Evolutionary conservation across 1,140 invertebrate genomes (phyloP).

Genomic region (Augochlora pura): DNA sequence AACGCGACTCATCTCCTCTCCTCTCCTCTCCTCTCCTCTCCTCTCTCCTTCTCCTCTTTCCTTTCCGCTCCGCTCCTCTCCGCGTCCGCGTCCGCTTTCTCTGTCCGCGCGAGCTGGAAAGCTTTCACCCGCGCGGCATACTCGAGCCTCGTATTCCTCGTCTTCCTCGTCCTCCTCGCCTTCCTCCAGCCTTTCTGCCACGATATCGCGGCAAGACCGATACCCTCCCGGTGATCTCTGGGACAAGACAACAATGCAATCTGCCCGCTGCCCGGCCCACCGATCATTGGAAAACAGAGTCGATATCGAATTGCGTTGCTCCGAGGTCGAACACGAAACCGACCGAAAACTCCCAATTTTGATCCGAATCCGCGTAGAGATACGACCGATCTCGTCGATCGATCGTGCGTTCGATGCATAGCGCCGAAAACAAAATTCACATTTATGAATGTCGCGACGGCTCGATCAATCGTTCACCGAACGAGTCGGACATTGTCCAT

Average conservation of each 20-base stretch:
- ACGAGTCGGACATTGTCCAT: too few species aligned
- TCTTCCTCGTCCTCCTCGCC: slow-evolving; percentile 26
- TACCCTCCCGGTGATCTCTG: slow-evolving; percentile 79
- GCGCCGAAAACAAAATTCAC: too few species aligned
- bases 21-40: background rate
- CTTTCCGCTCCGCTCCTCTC: background rate
- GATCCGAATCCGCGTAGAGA: too few species aligned
- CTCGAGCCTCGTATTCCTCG: slow-evolving; percentile 22
- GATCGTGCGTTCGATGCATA: too few species aligned
- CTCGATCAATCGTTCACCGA: too few species aligned
- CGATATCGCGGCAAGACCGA: slow-evolving; percentile 74
- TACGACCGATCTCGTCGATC: background rate
- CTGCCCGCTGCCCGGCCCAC: slow-evolving; percentile 60
- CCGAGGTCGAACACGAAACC: slow-evolving; percentile 27
- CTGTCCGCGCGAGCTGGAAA: slow-evolving; percentile 30
- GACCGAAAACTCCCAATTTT: too few species aligned
- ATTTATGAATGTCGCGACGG: too few species aligned
- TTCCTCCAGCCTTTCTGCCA: slow-evolving; percentile 40
- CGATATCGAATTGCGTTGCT: slow-evolving; percentile 33
- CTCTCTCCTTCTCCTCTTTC: background rate
- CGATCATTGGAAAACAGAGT: slow-evolving; percentile 68
- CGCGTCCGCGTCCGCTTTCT: background rate
- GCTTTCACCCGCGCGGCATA: slow-evolving; percentile 54
- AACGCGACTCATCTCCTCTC: background rate
- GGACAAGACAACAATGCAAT: slow-evolving; percentile 81